Base-by-base conservation (phyloP, 1,140 invertebrate species). In the Copidosoma floridanum region DNA sequence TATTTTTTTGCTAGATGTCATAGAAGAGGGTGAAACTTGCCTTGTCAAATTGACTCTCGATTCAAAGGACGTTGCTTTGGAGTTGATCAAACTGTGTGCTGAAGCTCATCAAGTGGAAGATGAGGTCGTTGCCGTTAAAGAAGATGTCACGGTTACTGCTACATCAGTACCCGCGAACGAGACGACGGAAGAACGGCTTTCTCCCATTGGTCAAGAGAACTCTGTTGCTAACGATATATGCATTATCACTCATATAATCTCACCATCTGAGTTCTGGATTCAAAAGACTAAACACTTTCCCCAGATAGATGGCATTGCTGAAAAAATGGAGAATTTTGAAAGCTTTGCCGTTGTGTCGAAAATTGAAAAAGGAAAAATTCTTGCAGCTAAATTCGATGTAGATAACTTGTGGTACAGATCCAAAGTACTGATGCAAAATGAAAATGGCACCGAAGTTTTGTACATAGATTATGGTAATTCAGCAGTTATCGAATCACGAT, bases 391-490 rank as follows among this genome's bases (percentile, higher is more conserved):
- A 53, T 90, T 86, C 69, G 82, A 85, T 0, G 87, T 88, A 61
- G 87, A 89, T 68, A 83, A 82, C 14, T 76, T 78, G 14, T 90
- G 88, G 88, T 90, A 90, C 67, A 78, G 89, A 35, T 88, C 87
- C 0, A 82, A 86, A 69, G 80, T 89, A 32, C 74, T 88, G 23
- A 82, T 83, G 7, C 81, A 85, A 43, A 82, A 82, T 2, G 84
- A 85, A 2, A 77, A 81, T 11, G 85, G 82, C 6, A 85, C 82
- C 4, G 85, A 88, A 75, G 86, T 89, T 12, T 57, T 86, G 1
- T 89, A 88, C 67, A 85, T 89, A 71, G 89, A 91, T 76, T 90
- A 90, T 67, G 89, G 88, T 20, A 90, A 90, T 72, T 85, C 84
- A 0, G 85, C 85, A 11, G 79, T 82, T 7, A 82, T 83, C 0